Base-by-base conservation (phyloP, 2,797 vertebrate species). In the Odontamblyopus rebecca region DNA sequence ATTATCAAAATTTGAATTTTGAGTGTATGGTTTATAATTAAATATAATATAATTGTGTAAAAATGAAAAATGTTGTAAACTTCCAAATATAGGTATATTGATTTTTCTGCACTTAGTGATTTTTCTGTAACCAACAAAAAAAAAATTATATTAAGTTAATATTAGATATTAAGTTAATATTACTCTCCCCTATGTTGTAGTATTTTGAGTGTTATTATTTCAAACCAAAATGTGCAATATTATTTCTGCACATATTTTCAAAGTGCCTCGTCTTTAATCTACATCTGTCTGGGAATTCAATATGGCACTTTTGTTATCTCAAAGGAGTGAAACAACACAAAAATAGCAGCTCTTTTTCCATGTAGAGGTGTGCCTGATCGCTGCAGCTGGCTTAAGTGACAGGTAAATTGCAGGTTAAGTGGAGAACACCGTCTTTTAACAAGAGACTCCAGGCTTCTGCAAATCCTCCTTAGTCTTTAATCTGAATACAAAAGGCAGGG, bases 401-500 rank as follows among this genome's bases (percentile, higher is more conserved):
- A 96, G 95, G 95, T 96, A 97, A 96, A 97, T 96, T 97, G 94
- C 94, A 96, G 95, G 95, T 96, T 97, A 96, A 96, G 95, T 96
- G 94, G 93, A 94, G 94, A 95, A 95, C 94, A 93, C 91, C 89
- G 94, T 92, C 95, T 94, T 93, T 95, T 95, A 96, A 93, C 94
- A 93, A 93, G 93, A 93, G 92, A 94, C 94, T 94, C 87, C 89
- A 88, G 89, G 94, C 93, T 94, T 93, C 93, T 92, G 92, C 92
- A 96, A 96, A 97, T 96, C 95, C 95, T 94, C 93, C 93, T 95
- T 93, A 94, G 94, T 94, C 95, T 96, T 93, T 96, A 96, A 97
- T 96, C 96, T 96, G 94, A 95, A 96, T 94, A 96, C 95, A 96
- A 96, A 96, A 95, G 95, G 81, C 88, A 87, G 89, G 93, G 94